A percentile compares a stretch with the other conserved stretches of the same genome.
These are phyloP conservation scores for Dicerorhinus sumatrensis DNA, from an alignment of 2,113 vertebrate species.

Conservation along the genomic window DNA sequence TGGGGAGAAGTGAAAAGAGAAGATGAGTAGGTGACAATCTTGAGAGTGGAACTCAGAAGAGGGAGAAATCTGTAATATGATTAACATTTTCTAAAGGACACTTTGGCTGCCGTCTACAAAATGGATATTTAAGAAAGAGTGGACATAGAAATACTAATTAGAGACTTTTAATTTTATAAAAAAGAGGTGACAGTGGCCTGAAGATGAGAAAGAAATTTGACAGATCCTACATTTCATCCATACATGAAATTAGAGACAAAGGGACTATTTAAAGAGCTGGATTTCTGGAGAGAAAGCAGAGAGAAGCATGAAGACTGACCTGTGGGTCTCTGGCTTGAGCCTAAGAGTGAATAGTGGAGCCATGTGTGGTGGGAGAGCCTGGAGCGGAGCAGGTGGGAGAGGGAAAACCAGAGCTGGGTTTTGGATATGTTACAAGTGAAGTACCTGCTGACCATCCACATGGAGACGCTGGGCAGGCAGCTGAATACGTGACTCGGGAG, in stretches of 20 bases:
- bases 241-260: neutral
- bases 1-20: fast-evolving
- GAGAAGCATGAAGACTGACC: neutral
- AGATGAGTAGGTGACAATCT: fast-evolving
- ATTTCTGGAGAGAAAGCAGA: neutral
- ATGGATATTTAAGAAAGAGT: neutral
- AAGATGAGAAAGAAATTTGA: neutral
- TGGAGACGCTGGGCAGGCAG: neutral
- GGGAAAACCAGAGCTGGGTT: fast-evolving
- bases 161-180: neutral
- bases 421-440: fast-evolving
- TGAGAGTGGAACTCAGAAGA: neutral
- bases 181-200: neutral
- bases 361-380: fast-evolving
- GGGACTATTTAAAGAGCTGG: too few species aligned
- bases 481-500: fast-evolving
- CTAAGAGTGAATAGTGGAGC: neutral
- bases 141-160: neutral
- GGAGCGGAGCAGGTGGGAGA: too few species aligned
- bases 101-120: neutral
- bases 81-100: neutral
- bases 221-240: neutral
- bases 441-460: neutral
- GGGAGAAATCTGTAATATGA: neutral
- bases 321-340: neutral